These are phyloP conservation scores for Argyra leucocephala DNA, from an alignment of 2,888 invertebrate species.

Conservation along the genomic window DNA sequence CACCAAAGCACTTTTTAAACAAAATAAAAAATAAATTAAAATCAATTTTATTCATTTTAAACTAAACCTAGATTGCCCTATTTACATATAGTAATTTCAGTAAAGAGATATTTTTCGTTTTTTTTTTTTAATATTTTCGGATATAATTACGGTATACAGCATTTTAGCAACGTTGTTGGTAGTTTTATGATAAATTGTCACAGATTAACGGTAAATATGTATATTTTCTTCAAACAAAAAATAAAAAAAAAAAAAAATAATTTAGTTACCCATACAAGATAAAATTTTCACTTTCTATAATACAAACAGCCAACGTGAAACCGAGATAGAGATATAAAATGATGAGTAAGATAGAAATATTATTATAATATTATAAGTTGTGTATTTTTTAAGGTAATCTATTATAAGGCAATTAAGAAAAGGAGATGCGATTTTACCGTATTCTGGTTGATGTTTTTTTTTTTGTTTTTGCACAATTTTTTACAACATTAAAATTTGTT, in stretches of 20 bases:
- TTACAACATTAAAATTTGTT: no score
- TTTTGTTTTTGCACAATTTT: no score
- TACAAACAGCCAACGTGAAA: no score
- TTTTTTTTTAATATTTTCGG: not conserved
- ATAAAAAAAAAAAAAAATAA: not conserved
- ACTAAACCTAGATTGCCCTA: not conserved
- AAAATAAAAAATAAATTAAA: no score
- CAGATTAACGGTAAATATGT: slow-evolving; percentile 1
- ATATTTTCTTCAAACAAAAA: not conserved
- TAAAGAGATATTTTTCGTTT: no score
- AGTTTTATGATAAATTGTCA: not conserved
- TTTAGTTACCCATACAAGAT: not conserved
- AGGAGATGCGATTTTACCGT: not conserved
- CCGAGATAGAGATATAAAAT: not conserved
- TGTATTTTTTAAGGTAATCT: not conserved
- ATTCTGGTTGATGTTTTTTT: no score
- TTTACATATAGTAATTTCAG: no score
- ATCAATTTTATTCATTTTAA: no score
- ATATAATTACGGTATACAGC: not conserved
- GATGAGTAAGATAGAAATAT: not conserved
- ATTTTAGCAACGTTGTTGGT: not conserved
- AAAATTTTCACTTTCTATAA: not conserved
- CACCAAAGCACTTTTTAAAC: no score
- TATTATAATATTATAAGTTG: no score
- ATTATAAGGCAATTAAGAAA: not conserved